Conservation (phyloP, 2,888 invertebrate species). For the Heliconius erato region DNA sequence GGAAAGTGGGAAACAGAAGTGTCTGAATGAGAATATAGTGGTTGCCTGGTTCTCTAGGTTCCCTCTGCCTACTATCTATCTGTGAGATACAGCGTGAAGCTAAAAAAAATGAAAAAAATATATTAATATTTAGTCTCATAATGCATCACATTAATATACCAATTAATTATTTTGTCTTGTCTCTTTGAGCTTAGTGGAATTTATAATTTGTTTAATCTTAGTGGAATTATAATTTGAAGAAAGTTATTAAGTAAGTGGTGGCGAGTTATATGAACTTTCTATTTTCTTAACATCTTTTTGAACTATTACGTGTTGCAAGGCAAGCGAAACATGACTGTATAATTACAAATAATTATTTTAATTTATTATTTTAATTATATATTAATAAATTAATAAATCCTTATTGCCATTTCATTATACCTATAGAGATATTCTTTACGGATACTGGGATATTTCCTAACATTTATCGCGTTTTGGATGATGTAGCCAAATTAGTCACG, state of each 20-base stretch:
- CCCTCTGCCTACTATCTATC: not conserved
- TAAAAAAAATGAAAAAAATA: not conserved
- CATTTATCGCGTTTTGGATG: not conserved
- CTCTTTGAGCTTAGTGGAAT: conserved; percentile 8
- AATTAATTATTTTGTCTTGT: conserved; percentile 9
- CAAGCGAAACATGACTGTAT: not conserved
- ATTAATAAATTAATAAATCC: not conserved
- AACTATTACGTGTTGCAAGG: conserved; percentile 20
- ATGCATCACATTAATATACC: not conserved
- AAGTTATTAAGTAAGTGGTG: conserved; percentile 23
- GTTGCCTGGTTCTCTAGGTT: not conserved
- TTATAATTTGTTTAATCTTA: conserved; percentile 12
- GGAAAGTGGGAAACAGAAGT: too few relatives aligned
- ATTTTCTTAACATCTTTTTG: conserved; percentile 18
- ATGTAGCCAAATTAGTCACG: not conserved
- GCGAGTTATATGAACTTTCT: conserved; percentile 14
- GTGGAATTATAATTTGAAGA: conserved; percentile 26
- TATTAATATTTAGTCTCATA: not conserved
- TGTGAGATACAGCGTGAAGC: not conserved
- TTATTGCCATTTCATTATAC: not conserved
- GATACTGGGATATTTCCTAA: not conserved
- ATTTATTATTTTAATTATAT: too few relatives aligned
- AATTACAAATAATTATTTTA: not conserved
- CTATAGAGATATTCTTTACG: not conserved
- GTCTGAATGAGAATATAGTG: too few relatives aligned